Conservation (phyloP, 2,113 vertebrate genomes). For the Myotis lucifugus region DNA sequence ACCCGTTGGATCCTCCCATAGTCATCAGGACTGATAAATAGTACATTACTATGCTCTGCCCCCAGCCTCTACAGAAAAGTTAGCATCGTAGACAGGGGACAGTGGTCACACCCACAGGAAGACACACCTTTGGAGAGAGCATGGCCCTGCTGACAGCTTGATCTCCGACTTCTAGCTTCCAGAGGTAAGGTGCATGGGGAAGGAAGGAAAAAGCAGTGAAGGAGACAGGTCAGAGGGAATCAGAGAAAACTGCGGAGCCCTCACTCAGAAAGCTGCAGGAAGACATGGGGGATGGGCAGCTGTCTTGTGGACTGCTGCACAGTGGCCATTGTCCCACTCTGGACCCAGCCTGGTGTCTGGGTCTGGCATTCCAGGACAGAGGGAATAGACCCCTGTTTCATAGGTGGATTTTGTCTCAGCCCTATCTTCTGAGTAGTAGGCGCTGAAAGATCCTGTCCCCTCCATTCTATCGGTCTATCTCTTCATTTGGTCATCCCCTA, state of each 20-base stretch:
- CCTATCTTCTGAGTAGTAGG: not conserved
- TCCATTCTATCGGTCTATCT: not conserved
- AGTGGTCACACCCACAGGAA: not conserved
- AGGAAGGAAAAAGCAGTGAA: not conserved
- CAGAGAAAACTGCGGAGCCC: not conserved
- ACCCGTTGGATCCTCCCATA: not conserved
- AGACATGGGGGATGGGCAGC: not conserved
- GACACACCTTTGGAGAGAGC: not conserved
- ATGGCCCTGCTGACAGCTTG: not conserved
- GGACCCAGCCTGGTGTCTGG: not conserved
- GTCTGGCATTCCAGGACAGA: not conserved
- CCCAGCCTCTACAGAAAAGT: not conserved
- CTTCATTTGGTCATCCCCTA: not conserved
- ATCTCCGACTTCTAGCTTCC: not conserved
- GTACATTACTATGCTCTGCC: not conserved
- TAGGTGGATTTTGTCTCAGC: not conserved
- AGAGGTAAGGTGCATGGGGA: not conserved
- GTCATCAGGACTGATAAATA: not conserved
- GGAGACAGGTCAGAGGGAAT: not conserved
- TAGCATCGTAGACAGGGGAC: not conserved
- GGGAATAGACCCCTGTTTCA: not conserved
- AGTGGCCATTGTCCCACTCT: not conserved
- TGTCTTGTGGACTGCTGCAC: not conserved
- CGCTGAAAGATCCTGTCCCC: not conserved
- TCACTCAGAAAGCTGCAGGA: not conserved